A percentile compares a stretch with the other conserved stretches of the same genome.
These are phyloP conservation scores for Lycia hirtaria DNA, from an alignment of 2,888 invertebrate species.

Conservation along the genomic window DNA sequence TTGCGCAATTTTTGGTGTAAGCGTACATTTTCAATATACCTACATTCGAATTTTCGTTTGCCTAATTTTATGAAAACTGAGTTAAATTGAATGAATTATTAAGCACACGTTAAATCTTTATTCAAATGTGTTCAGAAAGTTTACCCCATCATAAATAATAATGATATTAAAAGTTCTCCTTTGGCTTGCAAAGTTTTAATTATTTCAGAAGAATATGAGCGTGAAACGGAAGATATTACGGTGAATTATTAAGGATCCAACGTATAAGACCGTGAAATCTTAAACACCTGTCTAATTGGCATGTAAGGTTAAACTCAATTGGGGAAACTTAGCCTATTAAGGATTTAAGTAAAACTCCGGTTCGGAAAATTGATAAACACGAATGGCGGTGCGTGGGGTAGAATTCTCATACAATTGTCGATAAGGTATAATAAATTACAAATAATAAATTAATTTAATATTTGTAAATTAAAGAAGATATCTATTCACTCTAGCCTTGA, in stretches of 20 bases:
- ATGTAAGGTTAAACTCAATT: not conserved
- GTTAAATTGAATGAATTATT: conserved; percentile 2
- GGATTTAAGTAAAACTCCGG: not conserved
- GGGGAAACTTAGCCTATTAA: not conserved
- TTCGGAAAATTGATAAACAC: too few species aligned
- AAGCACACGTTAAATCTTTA: conserved; percentile 16
- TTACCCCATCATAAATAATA: conserved; percentile 30
- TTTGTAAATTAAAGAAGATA: too few species aligned
- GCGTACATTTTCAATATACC: too few species aligned
- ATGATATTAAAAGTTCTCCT: conserved; percentile 22
- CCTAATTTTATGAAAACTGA: not conserved
- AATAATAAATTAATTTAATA: too few species aligned
- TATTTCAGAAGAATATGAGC: conserved; percentile 29
- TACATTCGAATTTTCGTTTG: too few species aligned
- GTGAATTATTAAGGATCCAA: conserved; percentile 15
- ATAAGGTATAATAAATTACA: too few species aligned
- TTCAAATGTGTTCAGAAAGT: conserved; percentile 24
- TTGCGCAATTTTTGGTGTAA: too few species aligned
- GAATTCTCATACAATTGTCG: too few species aligned
- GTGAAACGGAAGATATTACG: not conserved
- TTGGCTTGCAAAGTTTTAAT: conserved; percentile 35
- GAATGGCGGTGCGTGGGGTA: too few species aligned
- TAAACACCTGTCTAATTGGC: conserved; percentile 24
- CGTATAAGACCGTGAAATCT: conserved; percentile 13
- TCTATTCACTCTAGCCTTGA: too few species aligned